A percentile compares a stretch with the other conserved stretches of the same genome.
Evolutionary conservation across 2,113 vertebrate genomes (phyloP).

Genomic region (Mustela nigripes): DNA sequence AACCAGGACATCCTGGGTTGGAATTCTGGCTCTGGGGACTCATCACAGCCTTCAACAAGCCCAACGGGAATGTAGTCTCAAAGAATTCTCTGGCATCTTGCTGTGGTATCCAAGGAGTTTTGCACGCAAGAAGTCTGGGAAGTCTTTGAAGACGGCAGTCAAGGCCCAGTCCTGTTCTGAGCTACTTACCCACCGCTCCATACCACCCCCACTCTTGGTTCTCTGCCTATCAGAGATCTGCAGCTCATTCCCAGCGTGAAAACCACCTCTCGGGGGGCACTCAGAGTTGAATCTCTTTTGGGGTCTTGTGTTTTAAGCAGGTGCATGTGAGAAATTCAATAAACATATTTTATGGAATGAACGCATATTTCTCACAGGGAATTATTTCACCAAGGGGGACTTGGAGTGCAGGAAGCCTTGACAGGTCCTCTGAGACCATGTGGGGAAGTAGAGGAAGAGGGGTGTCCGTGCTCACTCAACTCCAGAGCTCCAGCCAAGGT

Average conservation of each 20-base stretch:
- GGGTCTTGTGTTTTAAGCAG: neutral
- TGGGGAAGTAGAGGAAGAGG: rapidly evolving
- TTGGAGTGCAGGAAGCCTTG: neutral
- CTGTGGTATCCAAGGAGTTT: neutral
- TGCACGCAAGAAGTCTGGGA: neutral
- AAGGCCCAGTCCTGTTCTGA: neutral
- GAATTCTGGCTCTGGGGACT: neutral
- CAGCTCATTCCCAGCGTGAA: neutral
- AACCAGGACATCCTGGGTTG: neutral
- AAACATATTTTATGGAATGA: neutral
- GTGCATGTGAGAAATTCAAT: neutral
- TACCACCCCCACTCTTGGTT: neutral
- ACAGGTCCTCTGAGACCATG: neutral
- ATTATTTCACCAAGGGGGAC: neutral
- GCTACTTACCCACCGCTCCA: neutral
- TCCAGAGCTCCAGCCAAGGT: neutral
- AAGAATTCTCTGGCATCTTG: neutral
- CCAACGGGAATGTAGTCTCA: neutral
- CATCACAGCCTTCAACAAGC: neutral
- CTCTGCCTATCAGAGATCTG: neutral
- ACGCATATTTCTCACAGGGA: neutral
- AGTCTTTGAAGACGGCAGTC: neutral
- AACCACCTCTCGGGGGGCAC: neutral
- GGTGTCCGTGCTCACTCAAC: neutral
- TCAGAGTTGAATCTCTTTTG: neutral